These are phyloP conservation scores for Phyllotreta striolata DNA, from an alignment of 2,888 invertebrate species.

Conservation along the genomic window DNA sequence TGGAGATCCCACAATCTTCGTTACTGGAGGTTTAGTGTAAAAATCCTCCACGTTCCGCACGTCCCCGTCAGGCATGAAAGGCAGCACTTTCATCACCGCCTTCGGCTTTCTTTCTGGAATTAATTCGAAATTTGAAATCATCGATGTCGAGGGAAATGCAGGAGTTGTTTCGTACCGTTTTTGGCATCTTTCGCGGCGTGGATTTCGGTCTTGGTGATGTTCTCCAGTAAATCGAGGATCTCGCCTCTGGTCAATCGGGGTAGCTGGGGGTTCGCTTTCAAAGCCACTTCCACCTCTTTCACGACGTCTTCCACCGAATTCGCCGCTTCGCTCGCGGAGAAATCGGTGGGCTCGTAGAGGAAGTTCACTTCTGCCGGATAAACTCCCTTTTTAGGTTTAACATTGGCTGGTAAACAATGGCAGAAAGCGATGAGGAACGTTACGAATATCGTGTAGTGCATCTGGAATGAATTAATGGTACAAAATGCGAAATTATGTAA, in stretches of 20 bases:
- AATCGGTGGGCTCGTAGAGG: background rate
- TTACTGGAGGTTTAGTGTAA: constrained; percentile 72
- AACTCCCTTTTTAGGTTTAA: background rate
- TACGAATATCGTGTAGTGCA: too few species aligned
- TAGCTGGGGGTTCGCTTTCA: constrained; percentile 68
- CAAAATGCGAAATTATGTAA: too few species aligned
- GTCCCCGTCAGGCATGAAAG: constrained; percentile 69
- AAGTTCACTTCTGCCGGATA: constrained; percentile 13
- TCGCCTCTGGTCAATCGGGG: constrained; percentile 72
- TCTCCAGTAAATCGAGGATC: constrained; percentile 72
- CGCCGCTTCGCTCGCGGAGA: background rate
- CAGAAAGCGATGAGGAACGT: too few species aligned
- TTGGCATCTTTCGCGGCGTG: background rate
- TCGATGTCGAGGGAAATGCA: too few species aligned
- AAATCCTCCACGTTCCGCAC: constrained; percentile 66
- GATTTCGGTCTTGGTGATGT: constrained; percentile 67
- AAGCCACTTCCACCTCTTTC: constrained; percentile 71
- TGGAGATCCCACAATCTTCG: constrained; percentile 62
- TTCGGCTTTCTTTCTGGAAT: constrained; percentile 56
- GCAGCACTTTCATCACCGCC: constrained; percentile 73
- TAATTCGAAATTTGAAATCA: background rate
- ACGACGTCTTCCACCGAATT: constrained; percentile 69
- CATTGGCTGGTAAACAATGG: too few species aligned
- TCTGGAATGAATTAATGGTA: too few species aligned
- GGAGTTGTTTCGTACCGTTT: background rate